A percentile compares a stretch with the other conserved stretches of the same genome.
Conservation (phyloP, 2,888 invertebrate species). For the Drosophila kambysellisi region DNA sequence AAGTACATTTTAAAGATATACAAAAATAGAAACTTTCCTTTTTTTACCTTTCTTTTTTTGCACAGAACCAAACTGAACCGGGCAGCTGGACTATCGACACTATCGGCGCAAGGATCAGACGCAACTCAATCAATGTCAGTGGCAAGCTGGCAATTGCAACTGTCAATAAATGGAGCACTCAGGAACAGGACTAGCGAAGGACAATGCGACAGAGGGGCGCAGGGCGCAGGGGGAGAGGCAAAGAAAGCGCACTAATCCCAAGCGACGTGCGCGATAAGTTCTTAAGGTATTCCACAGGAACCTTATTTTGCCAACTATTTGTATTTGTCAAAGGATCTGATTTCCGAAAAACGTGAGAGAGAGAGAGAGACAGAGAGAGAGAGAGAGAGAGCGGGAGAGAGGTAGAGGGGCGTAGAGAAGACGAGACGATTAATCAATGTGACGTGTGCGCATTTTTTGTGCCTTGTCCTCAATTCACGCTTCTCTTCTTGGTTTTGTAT, state of each 20-base stretch:
- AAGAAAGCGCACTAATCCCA: conserved; percentile 54
- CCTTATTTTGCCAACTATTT: conserved; percentile 63
- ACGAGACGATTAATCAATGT: conserved; percentile 78
- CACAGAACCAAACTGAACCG: conserved; percentile 5
- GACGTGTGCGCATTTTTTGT: conserved; percentile 71
- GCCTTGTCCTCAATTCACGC: conserved; percentile 16
- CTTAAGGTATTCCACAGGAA: conserved; percentile 20
- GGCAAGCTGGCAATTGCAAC: conserved; percentile 57
- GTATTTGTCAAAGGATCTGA: conserved; percentile 75
- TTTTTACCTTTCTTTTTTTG: conserved; percentile 2
- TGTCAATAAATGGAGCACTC: conserved; percentile 75
- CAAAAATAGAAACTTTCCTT: not conserved
- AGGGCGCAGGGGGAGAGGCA: not conserved
- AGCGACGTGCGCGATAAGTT: conserved; percentile 63
- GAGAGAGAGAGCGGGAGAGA: not conserved
- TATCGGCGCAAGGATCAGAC: not conserved
- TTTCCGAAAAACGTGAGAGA: conserved; percentile 24
- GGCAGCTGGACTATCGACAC: conserved; percentile 32
- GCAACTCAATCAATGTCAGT: conserved; percentile 73
- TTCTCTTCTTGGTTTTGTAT: conserved; percentile 14
- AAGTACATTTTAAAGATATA: not conserved
- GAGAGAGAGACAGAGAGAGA: not conserved
- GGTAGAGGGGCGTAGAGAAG: conserved; percentile 25
- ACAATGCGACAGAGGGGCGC: not conserved
- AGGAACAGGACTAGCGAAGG: not conserved